Evolutionary conservation across 2,888 invertebrate genomes (phyloP), one percentile per base, ranked within the genome.

Genomic region (Camponotus fellah): DNA sequence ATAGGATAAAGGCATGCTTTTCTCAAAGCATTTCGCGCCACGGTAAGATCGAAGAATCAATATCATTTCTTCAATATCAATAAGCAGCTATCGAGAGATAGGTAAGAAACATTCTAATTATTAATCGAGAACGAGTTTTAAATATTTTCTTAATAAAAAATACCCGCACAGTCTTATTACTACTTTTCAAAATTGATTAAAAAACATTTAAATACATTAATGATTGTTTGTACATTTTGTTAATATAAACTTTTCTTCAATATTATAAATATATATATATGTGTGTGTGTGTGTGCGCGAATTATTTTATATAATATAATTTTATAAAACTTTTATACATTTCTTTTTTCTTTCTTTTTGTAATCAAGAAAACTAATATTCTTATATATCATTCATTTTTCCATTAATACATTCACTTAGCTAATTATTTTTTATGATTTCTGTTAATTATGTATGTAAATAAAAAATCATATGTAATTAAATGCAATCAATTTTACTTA

Each of bases 1-100:
- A 76, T 60, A 66, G 76, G 37, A 65, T 65, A 76, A 49, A 65
- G 76, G 65, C 76, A 65, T 53, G 66, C 53, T n/a, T 66, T 76
- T 66, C 53, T 76, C 66, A 66, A 76, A 76, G 76, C 66, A 40
- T 76, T 66, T 53, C n/a, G 34, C 53, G 66, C 26, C 37, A 53
- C 12, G 21, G 46, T 26, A 26, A 66, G 56, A 77, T 34, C 40
- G 32, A 77, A 66, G 76, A 26, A 26, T 26, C 26, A 77, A 77
- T 77, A 77, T 66, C 76, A 40, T 26, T 26, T 26, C 26, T 26
- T 26, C 26, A 77, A 77, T 77, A 77, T 66, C 76, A 40, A 77
- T 77, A 76, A 53, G 17, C 37, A 53, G 56, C 53, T n/a, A 76
- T 56, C 66, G 49, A 49, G 21, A 46, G 53, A 76, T 53, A 9